Evolutionary conservation across 2,797 vertebrate genomes (phyloP).

Genomic region (Nothura maculosa): DNA sequence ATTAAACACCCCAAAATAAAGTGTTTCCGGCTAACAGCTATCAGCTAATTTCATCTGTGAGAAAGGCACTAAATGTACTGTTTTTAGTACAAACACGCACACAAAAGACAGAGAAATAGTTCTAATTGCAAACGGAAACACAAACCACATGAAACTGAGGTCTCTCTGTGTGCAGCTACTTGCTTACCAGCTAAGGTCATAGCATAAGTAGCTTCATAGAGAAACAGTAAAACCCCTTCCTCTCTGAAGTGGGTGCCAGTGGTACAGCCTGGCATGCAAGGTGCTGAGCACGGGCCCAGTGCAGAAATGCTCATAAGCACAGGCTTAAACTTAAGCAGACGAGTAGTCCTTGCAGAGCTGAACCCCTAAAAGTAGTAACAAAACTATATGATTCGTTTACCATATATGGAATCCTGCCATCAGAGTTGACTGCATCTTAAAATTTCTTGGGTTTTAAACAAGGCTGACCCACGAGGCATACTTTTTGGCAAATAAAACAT

Average conservation of each 20-base stretch:
- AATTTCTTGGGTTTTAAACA: slow-evolving; percentile 52
- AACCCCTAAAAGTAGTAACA: slow-evolving; percentile 52
- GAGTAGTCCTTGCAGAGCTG: slow-evolving; percentile 5
- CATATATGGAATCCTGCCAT: background rate
- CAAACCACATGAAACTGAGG: background rate
- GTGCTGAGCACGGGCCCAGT: background rate
- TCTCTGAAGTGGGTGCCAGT: fast-evolving
- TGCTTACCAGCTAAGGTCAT: slow-evolving; percentile 2
- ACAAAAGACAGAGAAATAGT: slow-evolving; percentile 49
- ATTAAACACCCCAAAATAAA: background rate
- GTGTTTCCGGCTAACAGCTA: slow-evolving; percentile 31
- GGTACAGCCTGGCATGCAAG: fast-evolving
- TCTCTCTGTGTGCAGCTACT: slow-evolving; percentile 17
- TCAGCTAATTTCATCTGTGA: slow-evolving; percentile 51
- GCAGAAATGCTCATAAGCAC: background rate
- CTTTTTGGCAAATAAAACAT: slow-evolving; percentile 68
- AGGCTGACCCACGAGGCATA: slow-evolving; percentile 49
- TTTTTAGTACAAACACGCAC: slow-evolving; percentile 64
- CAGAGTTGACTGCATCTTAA: slow-evolving; percentile 32
- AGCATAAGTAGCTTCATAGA: slow-evolving; percentile 18
- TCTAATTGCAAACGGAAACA: slow-evolving; percentile 37
- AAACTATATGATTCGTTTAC: slow-evolving; percentile 39
- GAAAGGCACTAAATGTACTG: slow-evolving; percentile 48
- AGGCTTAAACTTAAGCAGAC: background rate
- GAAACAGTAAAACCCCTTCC: background rate